phyloP scores from a whole-genome alignment of 2,113 vertebrate genomes.

The Meriones unguiculatus region DNA sequence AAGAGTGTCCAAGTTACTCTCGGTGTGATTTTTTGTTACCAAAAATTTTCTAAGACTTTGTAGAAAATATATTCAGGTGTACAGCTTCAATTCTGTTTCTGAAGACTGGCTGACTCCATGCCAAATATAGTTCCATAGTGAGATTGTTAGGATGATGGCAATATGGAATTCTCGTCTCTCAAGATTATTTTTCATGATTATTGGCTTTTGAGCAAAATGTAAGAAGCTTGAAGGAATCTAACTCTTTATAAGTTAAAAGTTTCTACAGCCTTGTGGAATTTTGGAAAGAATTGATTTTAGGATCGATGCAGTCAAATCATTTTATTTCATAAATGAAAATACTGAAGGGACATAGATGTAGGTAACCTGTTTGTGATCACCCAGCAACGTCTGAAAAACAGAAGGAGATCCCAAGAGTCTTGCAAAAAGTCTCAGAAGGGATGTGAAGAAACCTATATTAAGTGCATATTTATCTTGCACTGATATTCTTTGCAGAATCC shows the following conservation, averaged over 20 bases:
- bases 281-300: background rate
- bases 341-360: background rate
- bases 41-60: background rate
- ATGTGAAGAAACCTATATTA: background rate
- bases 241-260: background rate
- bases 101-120: background rate
- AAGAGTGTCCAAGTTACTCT: conserved; percentile 45
- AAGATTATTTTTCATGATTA: background rate
- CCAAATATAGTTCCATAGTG: background rate
- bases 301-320: background rate
- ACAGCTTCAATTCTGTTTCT: background rate
- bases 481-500: background rate
- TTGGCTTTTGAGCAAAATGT: background rate
- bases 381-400: background rate
- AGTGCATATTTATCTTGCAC: background rate
- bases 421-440: background rate
- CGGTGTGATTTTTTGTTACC: conserved; percentile 20
- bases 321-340: conserved; percentile 47
- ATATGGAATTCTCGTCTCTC: background rate
- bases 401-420: background rate
- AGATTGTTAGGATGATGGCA: background rate
- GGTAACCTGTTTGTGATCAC: background rate
- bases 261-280: background rate
- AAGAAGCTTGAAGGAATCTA: background rate
- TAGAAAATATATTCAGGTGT: background rate